Evolutionary conservation across 2,888 invertebrate species (phyloP).

Genomic region (Tinea trinotella): DNA sequence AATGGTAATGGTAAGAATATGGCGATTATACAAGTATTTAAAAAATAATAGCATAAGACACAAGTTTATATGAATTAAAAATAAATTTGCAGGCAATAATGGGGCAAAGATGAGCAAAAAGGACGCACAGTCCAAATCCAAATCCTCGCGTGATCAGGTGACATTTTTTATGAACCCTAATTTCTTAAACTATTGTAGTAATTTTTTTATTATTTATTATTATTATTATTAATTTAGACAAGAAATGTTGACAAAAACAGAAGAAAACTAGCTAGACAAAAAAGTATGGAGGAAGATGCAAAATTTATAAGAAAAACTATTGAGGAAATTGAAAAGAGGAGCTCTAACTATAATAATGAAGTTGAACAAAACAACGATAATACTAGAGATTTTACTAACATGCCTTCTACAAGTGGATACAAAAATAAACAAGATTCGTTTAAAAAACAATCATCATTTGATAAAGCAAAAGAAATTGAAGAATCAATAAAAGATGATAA

Average conservation of each 20-base stretch:
- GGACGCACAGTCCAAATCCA: conserved; percentile 34
- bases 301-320: conserved; percentile 61
- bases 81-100: not conserved
- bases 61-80: conserved; percentile 9
- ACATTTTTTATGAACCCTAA: conserved; percentile 19
- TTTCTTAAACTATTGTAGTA: not conserved
- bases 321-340: conserved; percentile 62
- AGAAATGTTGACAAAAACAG: conserved; percentile 40
- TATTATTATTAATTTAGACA: conserved; percentile 30
- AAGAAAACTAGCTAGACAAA: conserved; percentile 46
- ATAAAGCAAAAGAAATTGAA: conserved; percentile 33
- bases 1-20: conserved; percentile 43
- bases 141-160: conserved; percentile 49
- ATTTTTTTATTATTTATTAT: not conserved
- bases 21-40: not conserved
- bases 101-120: not conserved
- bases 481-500: conserved; percentile 40
- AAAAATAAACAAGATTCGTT: not conserved
- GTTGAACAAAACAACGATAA: conserved; percentile 24
- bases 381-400: conserved; percentile 30
- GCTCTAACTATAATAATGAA: conserved; percentile 38
- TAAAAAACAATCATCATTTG: conserved; percentile 20
- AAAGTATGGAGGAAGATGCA: conserved; percentile 63
- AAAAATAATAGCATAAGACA: not conserved
- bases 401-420: not conserved